phyloP scores from a whole-genome alignment of 2,888 invertebrate species.

The Magallana nippona region DNA sequence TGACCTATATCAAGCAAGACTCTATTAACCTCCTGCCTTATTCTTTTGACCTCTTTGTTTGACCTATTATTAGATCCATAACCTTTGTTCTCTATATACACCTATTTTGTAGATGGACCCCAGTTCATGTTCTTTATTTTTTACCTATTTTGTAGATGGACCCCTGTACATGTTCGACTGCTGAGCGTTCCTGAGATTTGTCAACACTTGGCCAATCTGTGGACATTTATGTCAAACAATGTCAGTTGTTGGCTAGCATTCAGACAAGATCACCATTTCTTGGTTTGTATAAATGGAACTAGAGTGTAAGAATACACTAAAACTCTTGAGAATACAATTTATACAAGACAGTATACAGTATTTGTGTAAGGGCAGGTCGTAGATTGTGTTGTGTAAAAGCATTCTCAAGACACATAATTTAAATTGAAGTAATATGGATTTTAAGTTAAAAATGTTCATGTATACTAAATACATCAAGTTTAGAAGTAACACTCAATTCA shows the following conservation, averaged over 20 bases:
- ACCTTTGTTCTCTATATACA: neutral
- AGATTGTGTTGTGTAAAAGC: no score
- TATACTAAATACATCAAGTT: neutral
- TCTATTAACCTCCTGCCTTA: no score
- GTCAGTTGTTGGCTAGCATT: constrained; percentile 65
- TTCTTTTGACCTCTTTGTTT: no score
- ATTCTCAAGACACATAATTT: no score
- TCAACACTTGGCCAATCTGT: constrained; percentile 69
- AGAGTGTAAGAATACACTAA: no score
- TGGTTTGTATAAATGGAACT: constrained; percentile 57
- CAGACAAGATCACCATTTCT: constrained; percentile 66
- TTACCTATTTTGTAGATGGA: constrained; percentile 74
- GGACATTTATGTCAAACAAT: constrained; percentile 57
- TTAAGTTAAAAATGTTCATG: neutral
- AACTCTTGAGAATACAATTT: neutral
- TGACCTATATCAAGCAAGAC: no score
- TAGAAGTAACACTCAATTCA: no score
- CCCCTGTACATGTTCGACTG: constrained; percentile 77
- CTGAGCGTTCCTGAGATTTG: constrained; percentile 79
- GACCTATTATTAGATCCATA: no score
- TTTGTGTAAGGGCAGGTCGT: no score
- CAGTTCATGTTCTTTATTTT: constrained; percentile 65
- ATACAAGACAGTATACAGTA: neutral
- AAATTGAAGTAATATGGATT: no score
- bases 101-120: constrained; percentile 77